Evolutionary conservation across 2,888 invertebrate species (phyloP).

Genomic region (Euzophera pinguis): DNA sequence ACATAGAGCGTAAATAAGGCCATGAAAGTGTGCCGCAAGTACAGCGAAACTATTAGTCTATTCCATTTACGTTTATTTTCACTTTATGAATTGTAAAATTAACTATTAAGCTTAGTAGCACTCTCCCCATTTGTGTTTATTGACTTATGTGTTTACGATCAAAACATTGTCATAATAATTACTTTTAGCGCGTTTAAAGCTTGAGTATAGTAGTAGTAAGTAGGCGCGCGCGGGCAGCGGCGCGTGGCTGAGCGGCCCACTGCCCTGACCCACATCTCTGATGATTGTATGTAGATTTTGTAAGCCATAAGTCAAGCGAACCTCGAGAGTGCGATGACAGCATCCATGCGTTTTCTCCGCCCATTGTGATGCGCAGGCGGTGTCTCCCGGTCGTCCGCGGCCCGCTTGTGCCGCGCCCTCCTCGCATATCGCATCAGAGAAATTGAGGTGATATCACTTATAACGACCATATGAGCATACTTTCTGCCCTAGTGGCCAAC

Average conservation of each 20-base stretch:
- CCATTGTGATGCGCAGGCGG: conserved; percentile 42
- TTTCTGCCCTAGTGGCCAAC: conserved; percentile 65
- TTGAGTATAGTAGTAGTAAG: conserved; percentile 15
- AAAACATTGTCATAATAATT: neutral
- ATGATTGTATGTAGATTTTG: conserved; percentile 78
- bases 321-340: conserved; percentile 61
- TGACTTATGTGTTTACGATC: neutral
- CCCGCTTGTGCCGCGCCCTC: conserved; percentile 39
- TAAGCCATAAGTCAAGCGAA: conserved; percentile 67
- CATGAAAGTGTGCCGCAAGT: conserved; percentile 27
- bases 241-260: conserved; percentile 58
- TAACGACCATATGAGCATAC: conserved; percentile 46
- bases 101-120: neutral
- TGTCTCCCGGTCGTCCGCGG: conserved; percentile 27
- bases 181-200: neutral
- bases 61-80: conserved; percentile 3
- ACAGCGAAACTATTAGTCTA: neutral
- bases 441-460: conserved; percentile 66
- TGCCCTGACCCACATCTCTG: conserved; percentile 70
- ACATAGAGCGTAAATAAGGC: conserved; percentile 25
- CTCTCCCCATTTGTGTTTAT: neutral
- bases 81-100: neutral
- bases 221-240: conserved; percentile 25
- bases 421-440: conserved; percentile 44
- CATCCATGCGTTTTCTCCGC: conserved; percentile 68